Evolutionary conservation across 2,113 vertebrate species (phyloP).

Genomic region (Ibidorhyncha struthersii): DNA sequence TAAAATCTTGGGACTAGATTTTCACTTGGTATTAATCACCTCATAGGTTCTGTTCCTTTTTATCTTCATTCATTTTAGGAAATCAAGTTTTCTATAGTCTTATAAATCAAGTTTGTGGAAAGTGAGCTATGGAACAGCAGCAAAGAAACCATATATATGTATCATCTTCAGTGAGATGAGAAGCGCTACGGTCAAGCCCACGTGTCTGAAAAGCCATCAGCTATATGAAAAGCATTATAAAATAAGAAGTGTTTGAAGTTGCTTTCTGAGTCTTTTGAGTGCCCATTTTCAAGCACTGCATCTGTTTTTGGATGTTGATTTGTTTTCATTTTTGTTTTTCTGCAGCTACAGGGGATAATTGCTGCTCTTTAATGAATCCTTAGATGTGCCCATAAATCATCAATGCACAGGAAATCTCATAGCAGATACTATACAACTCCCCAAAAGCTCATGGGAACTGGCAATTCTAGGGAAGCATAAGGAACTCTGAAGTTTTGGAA

Average conservation of each 20-base stretch:
- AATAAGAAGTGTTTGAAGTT: not conserved
- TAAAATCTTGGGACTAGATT: not conserved
- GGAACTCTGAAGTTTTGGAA: not conserved
- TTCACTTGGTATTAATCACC: not conserved
- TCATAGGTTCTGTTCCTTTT: not conserved
- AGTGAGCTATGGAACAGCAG: not conserved
- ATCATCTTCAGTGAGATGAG: not conserved
- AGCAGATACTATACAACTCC: not conserved
- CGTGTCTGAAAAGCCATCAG: not conserved
- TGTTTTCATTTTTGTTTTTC: constrained; percentile 3
- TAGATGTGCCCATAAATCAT: not conserved
- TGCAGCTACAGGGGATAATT: not conserved
- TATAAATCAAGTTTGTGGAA: not conserved
- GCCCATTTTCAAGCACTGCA: not conserved
- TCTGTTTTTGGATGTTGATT: not conserved
- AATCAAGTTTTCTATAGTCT: not conserved
- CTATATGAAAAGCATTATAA: not conserved
- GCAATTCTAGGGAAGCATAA: not conserved
- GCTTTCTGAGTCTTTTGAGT: not conserved
- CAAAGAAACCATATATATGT: not conserved
- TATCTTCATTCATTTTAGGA: not conserved
- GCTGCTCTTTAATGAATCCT: not conserved
- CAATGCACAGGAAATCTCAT: not conserved
- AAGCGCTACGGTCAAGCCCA: not conserved
- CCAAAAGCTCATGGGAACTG: not conserved